Conservation (phyloP, 2,888 invertebrate genomes). For the Ormyrus labotus region DNA sequence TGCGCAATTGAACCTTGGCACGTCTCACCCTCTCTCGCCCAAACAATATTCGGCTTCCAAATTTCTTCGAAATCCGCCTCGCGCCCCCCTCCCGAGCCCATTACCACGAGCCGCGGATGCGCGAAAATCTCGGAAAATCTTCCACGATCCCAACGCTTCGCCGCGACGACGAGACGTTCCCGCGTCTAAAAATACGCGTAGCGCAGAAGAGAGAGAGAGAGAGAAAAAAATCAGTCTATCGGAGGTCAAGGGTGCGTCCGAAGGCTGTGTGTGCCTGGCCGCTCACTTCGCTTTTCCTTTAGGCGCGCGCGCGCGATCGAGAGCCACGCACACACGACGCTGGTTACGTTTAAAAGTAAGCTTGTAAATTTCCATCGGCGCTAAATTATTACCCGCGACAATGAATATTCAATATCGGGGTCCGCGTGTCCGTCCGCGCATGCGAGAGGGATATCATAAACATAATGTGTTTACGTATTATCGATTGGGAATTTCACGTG, state of each 20-base stretch:
- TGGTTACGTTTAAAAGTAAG: not conserved
- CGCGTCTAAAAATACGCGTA: too few species aligned
- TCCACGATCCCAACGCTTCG: too few species aligned
- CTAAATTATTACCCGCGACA: not conserved
- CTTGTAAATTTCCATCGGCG: slow-evolving; percentile 35
- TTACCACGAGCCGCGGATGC: too few species aligned
- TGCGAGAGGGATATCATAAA: not conserved
- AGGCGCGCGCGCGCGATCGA: not conserved
- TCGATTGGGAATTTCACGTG: not conserved
- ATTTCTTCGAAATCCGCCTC: too few species aligned
- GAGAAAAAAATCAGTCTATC: slow-evolving; percentile 29
- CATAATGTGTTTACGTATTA: not conserved
- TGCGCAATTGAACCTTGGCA: not conserved
- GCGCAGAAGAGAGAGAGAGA: too few species aligned
- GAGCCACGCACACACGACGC: not conserved
- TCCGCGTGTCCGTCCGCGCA: not conserved
- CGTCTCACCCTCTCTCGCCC: not conserved
- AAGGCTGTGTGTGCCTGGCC: slow-evolving; percentile 29
- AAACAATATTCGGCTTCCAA: too few species aligned
- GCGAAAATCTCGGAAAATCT: too few species aligned
- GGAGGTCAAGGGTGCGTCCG: slow-evolving; percentile 42
- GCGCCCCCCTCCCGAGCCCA: too few species aligned
- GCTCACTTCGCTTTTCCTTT: slow-evolving; percentile 44
- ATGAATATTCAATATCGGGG: slow-evolving; percentile 31
- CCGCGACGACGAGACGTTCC: too few species aligned